Percentiles rank a stretch among this genome's conserved stretches.
These are phyloP conservation scores for Coenonympha glycerion DNA, from an alignment of 2,888 invertebrate species.

Conservation along the genomic window DNA sequence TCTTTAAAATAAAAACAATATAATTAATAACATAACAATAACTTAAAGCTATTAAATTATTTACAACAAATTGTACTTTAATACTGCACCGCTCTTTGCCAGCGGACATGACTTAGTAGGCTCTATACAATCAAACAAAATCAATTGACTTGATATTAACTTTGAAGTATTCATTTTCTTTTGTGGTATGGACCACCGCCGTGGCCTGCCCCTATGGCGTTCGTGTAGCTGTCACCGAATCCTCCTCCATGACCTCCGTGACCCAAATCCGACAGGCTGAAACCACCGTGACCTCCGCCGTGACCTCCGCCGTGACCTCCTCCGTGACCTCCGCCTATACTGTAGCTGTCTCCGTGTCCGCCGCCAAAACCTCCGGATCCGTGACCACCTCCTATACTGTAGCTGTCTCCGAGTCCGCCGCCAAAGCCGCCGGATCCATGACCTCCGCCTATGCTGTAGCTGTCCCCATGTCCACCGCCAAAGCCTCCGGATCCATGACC, in stretches of 20 bases:
- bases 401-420: constrained; percentile 25
- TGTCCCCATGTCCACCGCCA: too few species aligned
- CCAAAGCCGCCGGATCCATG: constrained; percentile 1
- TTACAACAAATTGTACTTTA: constrained; percentile 45
- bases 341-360: constrained; percentile 21
- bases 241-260: constrained; percentile 37
- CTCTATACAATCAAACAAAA: constrained; percentile 14
- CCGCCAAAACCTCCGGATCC: constrained; percentile 9
- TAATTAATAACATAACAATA: constrained; percentile 54
- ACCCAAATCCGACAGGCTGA: constrained; percentile 19
- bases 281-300: constrained; percentile 29
- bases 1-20: constrained; percentile 41
- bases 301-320: constrained; percentile 24
- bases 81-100: constrained; percentile 36
- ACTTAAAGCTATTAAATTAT: constrained; percentile 54
- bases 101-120: constrained; percentile 57
- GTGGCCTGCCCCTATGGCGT: constrained; percentile 61
- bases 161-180: constrained; percentile 38
- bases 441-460: constrained; percentile 19
- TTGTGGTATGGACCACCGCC: constrained; percentile 68
- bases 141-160: constrained; percentile 27
- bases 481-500: too few species aligned
- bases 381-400: constrained; percentile 26
- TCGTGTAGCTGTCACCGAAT: constrained; percentile 60
- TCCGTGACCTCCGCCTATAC: constrained; percentile 10